Conservation (phyloP, 2,888 invertebrate species). For the Cybosia mesomella region DNA sequence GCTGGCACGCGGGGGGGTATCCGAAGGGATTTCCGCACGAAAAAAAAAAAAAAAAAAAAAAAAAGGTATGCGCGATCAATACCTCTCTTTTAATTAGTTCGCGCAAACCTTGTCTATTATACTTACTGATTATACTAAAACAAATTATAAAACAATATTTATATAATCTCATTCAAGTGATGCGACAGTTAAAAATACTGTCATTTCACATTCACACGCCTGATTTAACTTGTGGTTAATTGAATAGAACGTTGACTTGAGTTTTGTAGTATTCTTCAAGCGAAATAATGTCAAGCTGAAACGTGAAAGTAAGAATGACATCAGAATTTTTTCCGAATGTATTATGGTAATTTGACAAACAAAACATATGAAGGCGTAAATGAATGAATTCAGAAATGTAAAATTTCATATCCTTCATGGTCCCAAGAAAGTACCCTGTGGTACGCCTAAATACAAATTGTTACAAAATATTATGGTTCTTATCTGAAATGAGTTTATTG, state of each 20-base stretch:
- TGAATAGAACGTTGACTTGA: constrained; percentile 10
- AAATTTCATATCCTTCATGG: background rate
- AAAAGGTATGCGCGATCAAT: background rate
- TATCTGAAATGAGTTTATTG: background rate
- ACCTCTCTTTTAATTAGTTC: background rate
- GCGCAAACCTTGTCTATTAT: background rate
- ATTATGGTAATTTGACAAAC: constrained; percentile 8
- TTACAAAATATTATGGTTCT: background rate
- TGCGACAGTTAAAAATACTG: background rate
- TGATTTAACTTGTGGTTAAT: constrained; percentile 17
- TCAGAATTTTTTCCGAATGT: constrained; percentile 9
- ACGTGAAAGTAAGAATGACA: constrained; percentile 38
- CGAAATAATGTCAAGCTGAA: constrained; percentile 24
- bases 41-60: too few species aligned
- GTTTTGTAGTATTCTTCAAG: constrained; percentile 9
- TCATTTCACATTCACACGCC: constrained; percentile 12
- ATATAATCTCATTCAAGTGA: constrained; percentile 12
- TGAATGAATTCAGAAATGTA: background rate
- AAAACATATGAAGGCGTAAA: background rate
- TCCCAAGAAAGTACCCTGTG: background rate
- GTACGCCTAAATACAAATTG: too few species aligned
- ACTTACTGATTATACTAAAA: background rate
- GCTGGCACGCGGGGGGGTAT: too few species aligned
- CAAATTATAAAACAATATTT: background rate
- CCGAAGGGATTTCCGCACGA: too few species aligned